phyloP scores from a whole-genome alignment of 2,888 invertebrate genomes.

The Cordylochernes scorpioides region DNA sequence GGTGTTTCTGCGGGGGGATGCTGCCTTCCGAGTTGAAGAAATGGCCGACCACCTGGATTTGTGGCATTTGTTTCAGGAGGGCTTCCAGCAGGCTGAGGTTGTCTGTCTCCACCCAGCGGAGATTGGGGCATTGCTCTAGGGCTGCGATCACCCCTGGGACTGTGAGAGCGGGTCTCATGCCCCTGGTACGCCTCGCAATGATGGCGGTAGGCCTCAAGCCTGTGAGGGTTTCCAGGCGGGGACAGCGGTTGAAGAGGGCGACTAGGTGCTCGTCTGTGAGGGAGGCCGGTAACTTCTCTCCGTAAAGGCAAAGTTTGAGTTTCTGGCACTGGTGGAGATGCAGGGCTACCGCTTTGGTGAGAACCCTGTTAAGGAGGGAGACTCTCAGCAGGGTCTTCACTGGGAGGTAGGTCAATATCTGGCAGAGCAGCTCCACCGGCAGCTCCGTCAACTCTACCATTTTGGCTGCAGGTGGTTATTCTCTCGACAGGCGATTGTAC shows the following conservation, averaged over 20 bases:
- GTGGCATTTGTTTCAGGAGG: constrained; percentile 16
- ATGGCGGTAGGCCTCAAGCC: constrained; percentile 16
- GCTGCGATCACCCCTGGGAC: constrained; percentile 18
- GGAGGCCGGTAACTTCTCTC: constrained; percentile 16
- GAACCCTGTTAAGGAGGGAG: constrained; percentile 14
- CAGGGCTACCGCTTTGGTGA: constrained; percentile 16
- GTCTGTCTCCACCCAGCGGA: constrained; percentile 17
- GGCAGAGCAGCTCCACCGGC: constrained; percentile 17
- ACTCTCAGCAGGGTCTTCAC: constrained; percentile 16
- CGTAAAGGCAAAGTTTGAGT: constrained; percentile 16
- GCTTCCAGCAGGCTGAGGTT: constrained; percentile 17
- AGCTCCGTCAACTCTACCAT: constrained; percentile 11
- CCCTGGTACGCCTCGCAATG: constrained; percentile 14
- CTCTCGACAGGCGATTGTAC: too few relatives aligned
- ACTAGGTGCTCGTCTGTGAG: constrained; percentile 17
- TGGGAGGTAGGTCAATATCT: constrained; percentile 17
- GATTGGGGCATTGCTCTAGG: constrained; percentile 12
- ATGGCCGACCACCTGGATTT: constrained; percentile 17
- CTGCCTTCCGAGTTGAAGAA: constrained; percentile 17
- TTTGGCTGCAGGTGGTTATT: too few relatives aligned
- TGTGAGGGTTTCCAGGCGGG: constrained; percentile 16
- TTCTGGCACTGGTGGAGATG: constrained; percentile 16
- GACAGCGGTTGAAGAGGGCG: constrained; percentile 16
- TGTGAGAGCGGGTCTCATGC: constrained; percentile 15
- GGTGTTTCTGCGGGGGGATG: constrained; percentile 15